phyloP scores from a whole-genome alignment of 2,113 vertebrate species.

The Calyptomena viridis region DNA sequence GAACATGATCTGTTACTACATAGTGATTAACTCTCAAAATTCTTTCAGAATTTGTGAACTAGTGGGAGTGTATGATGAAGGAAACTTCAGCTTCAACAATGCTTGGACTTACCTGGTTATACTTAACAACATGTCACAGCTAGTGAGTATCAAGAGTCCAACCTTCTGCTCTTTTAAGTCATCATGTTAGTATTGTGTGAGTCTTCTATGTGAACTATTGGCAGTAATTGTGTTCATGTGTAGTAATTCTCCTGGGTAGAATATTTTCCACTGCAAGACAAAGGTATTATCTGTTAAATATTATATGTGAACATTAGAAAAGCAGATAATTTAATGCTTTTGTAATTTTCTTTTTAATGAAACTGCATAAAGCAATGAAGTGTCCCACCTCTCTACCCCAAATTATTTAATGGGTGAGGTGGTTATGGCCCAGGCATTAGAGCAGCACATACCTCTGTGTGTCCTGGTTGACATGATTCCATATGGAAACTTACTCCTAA shows the following conservation, averaged over 20 bases:
- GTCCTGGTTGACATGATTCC: neutral
- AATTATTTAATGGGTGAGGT: neutral
- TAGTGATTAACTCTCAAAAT: neutral
- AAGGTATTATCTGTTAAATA: neutral
- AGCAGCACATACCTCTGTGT: neutral
- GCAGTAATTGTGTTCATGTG: neutral
- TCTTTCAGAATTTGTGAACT: conserved; percentile 89
- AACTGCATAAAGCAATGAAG: neutral
- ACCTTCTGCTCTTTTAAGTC: neutral
- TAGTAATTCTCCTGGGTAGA: neutral
- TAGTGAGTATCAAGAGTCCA: conserved; percentile 78
- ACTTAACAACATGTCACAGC: conserved; percentile 95
- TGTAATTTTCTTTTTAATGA: neutral
- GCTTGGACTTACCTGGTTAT: conserved; percentile 99
- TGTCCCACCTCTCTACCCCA: neutral
- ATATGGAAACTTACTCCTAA: neutral
- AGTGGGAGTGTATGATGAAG: conserved; percentile 90
- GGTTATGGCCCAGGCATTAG: neutral
- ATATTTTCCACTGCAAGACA: neutral
- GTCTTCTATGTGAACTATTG: neutral
- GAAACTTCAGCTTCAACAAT: conserved; percentile 93
- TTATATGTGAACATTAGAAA: neutral
- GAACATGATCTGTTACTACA: neutral
- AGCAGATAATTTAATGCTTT: neutral
- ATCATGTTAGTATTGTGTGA: neutral